A percentile compares a stretch with the other conserved stretches of the same genome.
Conservation (phyloP, 1,140 invertebrate species). For the Drosophila pectinifera region DNA sequence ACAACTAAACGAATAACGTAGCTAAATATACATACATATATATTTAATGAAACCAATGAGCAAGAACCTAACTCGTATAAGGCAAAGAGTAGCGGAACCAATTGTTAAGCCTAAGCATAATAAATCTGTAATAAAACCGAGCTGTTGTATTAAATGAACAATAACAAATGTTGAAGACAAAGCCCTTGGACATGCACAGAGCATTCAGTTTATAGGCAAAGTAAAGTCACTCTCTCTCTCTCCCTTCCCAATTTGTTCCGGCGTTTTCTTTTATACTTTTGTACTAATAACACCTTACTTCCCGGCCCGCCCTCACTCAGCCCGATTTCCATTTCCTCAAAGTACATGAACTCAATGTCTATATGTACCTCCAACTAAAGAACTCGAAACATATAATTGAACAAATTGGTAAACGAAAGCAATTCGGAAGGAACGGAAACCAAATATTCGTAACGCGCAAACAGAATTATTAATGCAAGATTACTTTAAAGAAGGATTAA, state of each 20-base stretch:
- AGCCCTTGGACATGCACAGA: constrained; percentile 27
- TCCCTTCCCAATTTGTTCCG: constrained; percentile 45
- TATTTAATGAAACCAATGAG: constrained; percentile 49
- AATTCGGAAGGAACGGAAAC: constrained; percentile 54
- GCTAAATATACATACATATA: constrained; percentile 59
- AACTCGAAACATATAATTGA: constrained; percentile 65
- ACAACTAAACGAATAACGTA: constrained; percentile 70
- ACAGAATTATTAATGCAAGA: constrained; percentile 63
- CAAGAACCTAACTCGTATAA: constrained; percentile 60
- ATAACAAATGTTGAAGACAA: constrained; percentile 62
- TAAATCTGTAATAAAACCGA: constrained; percentile 60
- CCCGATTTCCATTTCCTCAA: constrained; percentile 45
- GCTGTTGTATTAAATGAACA: constrained; percentile 81
- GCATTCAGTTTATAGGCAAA: constrained; percentile 36
- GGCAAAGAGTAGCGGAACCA: constrained; percentile 78
- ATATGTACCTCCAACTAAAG: constrained; percentile 61
- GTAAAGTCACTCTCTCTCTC: background rate
- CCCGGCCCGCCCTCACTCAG: constrained; percentile 20
- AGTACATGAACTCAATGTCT: constrained; percentile 17
- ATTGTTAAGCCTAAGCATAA: constrained; percentile 79
- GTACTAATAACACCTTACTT: constrained; percentile 61
- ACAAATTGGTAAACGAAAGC: constrained; percentile 53
- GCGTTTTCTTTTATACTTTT: constrained; percentile 78
- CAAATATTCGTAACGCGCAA: constrained; percentile 44
- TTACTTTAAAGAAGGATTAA: constrained; percentile 56